These are phyloP conservation scores for Sarcophaga carnaria DNA, from an alignment of 2,888 invertebrate genomes.

Conservation along the genomic window DNA sequence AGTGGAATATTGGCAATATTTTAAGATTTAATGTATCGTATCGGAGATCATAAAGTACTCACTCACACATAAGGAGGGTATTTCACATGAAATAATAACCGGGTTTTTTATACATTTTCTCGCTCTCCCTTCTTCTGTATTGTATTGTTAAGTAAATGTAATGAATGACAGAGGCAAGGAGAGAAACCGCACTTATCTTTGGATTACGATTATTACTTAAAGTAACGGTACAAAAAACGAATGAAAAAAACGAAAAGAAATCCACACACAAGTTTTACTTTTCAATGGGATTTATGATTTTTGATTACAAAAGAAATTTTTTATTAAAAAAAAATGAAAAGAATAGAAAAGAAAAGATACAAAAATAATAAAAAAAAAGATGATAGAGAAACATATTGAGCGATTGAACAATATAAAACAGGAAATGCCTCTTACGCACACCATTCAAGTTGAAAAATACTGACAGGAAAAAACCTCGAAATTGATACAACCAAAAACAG, in stretches of 20 bases:
- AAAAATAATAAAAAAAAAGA: conserved; percentile 5
- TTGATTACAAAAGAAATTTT: conserved; percentile 37
- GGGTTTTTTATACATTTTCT: conserved; percentile 35
- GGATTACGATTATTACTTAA: conserved; percentile 78
- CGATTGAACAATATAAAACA: conserved; percentile 78
- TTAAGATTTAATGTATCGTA: conserved; percentile 40
- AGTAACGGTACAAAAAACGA: conserved; percentile 67
- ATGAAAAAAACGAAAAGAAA: conserved; percentile 67
- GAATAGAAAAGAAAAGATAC: conserved; percentile 52
- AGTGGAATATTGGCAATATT: conserved; percentile 44
- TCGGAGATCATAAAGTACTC: conserved; percentile 60
- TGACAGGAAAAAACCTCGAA: conserved; percentile 7
- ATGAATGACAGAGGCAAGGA: conserved; percentile 74
- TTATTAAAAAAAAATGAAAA: conserved; percentile 51
- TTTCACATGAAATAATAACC: not conserved
- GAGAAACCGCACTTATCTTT: conserved; percentile 76
- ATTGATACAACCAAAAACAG: not conserved
- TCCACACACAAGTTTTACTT: conserved; percentile 65
- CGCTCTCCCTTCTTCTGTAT: not conserved
- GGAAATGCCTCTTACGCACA: conserved; percentile 76
- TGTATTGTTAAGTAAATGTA: conserved; percentile 71
- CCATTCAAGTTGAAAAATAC: conserved; percentile 61
- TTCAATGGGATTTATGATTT: conserved; percentile 71
- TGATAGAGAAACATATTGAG: conserved; percentile 9
- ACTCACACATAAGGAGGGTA: not conserved